Conservation (phyloP, 1,140 invertebrate genomes). For the Pollicipes pollicipes region DNA sequence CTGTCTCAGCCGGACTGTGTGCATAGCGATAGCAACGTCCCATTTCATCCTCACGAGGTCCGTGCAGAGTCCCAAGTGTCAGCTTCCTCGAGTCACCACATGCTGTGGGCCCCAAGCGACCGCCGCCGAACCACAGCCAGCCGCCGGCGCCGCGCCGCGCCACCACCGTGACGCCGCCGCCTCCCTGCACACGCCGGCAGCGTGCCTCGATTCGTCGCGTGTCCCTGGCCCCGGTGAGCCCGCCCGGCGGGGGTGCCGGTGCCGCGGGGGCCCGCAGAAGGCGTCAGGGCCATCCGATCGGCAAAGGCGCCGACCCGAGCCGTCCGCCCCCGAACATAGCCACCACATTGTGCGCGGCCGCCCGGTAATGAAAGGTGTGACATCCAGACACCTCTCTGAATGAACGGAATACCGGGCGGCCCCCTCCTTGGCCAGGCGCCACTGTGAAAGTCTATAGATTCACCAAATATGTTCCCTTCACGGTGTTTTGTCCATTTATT, state of each 20-base stretch:
- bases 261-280: neutral
- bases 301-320: neutral
- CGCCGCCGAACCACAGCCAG: no score
- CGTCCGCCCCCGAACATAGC: neutral
- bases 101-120: no score
- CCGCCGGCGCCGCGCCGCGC: no score
- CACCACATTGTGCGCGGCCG: neutral
- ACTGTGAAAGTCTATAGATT: neutral
- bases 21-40: no score
- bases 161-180: no score
- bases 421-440: no score
- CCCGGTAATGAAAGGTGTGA: slow-evolving; percentile 1
- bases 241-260: neutral
- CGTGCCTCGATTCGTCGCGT: no score
- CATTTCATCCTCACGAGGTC: no score
- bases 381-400: neutral
- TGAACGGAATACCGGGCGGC: neutral
- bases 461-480: slow-evolving; percentile 1
- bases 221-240: neutral
- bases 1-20: no score
- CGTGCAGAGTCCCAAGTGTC: no score
- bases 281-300: neutral
- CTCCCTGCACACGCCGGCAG: no score
- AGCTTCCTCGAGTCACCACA: no score
- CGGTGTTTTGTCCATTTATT: neutral